Base-by-base conservation (phyloP, 2,113 vertebrate species). In the Pseudopodoces humilis region DNA sequence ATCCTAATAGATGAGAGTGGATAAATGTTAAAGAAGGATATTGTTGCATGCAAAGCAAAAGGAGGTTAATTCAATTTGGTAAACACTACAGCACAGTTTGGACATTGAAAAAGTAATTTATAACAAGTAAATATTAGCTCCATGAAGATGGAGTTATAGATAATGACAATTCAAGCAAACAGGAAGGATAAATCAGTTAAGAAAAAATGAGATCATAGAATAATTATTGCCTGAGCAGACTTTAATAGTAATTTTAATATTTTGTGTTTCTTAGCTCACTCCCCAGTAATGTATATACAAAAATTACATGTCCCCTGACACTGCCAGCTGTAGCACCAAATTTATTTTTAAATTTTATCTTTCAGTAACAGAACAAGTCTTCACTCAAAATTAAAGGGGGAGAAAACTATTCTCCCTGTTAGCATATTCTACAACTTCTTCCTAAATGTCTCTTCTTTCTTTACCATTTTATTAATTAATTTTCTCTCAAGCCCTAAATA, bases 261-360 rank as follows among this genome's bases (percentile, higher is more conserved):
- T 71, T 60, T 86, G 46, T 58, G 12, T 64, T 63, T 86, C 82
- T 93, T 75, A 94, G 52, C 65, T 92, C 80, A 92, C n/a, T 78
- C 31, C 33, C 49, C 13, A 64, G 28, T 84, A 83, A 86, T 10
- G 47, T 44, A 88, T 35, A 63, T 39, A 71, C 10, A 83, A 77
- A 72, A 87, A 47, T 80, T 83, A 70, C 21, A 72, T 10, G 33
- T 37, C 20, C 46, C 67, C 27, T 22, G 13, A 86, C 12, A 46
- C 5, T 88, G 76, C 39, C 80, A 95, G 80, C 56, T 88, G 49
- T 49, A 94, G 86, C 19, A 90, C 13, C 2, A 37, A 67, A 23
- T 49, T 86, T 82, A 84, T 52, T 88, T 89, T 86, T 82, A 86
- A 39, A 68, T 81, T 92, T 92, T 74, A 88, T 90, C 88, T 86